Percentiles rank a stretch among this genome's conserved stretches.
phyloP scores from a whole-genome alignment of 2,888 invertebrate genomes.

The Amiota minor region DNA sequence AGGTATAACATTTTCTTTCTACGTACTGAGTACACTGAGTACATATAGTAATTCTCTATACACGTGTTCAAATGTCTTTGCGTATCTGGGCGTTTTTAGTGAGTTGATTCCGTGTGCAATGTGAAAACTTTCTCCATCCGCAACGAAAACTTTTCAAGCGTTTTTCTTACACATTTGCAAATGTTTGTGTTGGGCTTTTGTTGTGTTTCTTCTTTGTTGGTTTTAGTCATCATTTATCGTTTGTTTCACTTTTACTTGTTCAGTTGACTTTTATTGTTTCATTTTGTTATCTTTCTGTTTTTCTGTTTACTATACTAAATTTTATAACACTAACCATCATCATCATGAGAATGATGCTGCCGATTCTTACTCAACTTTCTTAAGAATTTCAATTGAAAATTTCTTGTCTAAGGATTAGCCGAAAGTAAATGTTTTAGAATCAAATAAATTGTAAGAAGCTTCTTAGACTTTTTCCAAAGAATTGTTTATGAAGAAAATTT shows the following conservation, averaged over 20 bases:
- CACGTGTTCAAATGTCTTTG: too few relatives aligned
- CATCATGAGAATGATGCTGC: background rate
- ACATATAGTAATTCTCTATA: too few relatives aligned
- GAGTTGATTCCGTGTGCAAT: conserved; percentile 60
- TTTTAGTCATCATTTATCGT: conserved; percentile 33
- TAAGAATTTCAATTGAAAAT: background rate
- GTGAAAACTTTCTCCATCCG: conserved; percentile 66
- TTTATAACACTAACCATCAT: conserved; percentile 3
- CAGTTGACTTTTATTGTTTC: background rate
- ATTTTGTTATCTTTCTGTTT: background rate
- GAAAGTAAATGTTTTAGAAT: background rate
- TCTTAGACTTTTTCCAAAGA: background rate
- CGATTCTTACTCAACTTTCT: background rate
- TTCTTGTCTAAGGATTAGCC: conserved; percentile 37
- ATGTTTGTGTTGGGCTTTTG: conserved; percentile 26
- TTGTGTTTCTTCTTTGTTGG: conserved; percentile 20
- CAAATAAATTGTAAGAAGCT: background rate
- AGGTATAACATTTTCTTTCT: too few relatives aligned
- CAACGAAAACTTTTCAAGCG: conserved; percentile 55
- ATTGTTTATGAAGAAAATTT: background rate
- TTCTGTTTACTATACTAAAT: background rate
- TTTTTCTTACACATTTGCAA: conserved; percentile 61
- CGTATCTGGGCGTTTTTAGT: conserved; percentile 49
- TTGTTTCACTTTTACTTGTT: background rate
- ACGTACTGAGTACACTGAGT: too few relatives aligned